Conservation (phyloP, 2,888 invertebrate genomes). For the Leptopilina myrica region DNA sequence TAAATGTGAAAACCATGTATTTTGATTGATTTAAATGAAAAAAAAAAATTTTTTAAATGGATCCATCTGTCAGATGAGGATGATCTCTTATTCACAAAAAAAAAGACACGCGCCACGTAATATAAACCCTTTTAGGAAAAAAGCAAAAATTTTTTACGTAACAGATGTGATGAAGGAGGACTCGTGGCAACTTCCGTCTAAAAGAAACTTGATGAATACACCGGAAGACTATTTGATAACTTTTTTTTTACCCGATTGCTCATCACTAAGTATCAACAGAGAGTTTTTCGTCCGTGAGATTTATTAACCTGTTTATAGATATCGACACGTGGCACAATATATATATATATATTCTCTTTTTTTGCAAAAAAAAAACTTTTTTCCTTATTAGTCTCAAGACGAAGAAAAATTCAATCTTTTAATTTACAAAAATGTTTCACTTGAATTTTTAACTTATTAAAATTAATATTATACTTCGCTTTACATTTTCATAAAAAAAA, state of each 20-base stretch:
- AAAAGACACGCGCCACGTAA: constrained; percentile 66
- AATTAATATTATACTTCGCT: no score
- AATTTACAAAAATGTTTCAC: no score
- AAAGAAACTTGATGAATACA: constrained; percentile 51
- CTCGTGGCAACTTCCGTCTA: constrained; percentile 61
- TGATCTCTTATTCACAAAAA: constrained; percentile 38
- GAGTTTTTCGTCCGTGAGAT: constrained; percentile 9
- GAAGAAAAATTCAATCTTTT: no score
- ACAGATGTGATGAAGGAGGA: constrained; percentile 64
- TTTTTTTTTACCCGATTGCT: constrained; percentile 1
- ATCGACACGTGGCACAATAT: background rate
- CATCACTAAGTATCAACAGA: constrained; percentile 5
- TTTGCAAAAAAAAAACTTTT: no score
- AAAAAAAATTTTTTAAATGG: background rate
- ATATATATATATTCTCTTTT: background rate
- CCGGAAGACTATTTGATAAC: constrained; percentile 62
- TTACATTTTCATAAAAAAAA: no score
- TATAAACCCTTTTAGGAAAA: constrained; percentile 62
- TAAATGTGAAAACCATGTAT: background rate
- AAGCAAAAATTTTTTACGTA: constrained; percentile 64
- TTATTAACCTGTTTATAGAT: constrained; percentile 16
- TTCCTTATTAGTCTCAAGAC: no score
- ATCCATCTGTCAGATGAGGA: constrained; percentile 55
- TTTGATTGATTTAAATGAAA: background rate
- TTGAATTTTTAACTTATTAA: no score